Evolutionary conservation across 2,113 vertebrate genomes (phyloP).

Genomic region (Megaleporinus macrocephalus): DNA sequence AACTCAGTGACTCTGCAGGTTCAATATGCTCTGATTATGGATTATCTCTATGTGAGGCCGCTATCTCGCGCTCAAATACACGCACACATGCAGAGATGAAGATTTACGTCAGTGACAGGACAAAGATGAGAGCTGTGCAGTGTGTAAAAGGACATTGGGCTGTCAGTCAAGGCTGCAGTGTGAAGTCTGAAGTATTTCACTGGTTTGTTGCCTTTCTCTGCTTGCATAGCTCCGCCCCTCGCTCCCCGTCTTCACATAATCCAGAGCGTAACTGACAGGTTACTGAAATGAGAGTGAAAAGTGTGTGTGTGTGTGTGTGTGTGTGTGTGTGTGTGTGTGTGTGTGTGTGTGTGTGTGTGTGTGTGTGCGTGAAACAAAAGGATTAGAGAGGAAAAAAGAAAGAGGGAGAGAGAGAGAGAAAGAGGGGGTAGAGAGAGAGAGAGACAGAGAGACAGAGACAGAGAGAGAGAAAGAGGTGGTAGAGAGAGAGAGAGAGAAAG

Average conservation of each 20-base stretch:
- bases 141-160: neutral
- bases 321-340: neutral
- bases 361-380: neutral
- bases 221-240: neutral
- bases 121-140: neutral
- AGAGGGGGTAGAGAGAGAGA: too few relatives aligned
- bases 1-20: neutral
- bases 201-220: neutral
- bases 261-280: neutral
- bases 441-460: too few relatives aligned
- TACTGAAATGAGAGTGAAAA: neutral
- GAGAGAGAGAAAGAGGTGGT: neutral
- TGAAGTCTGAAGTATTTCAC: neutral
- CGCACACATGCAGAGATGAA: neutral
- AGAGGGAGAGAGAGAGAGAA: too few relatives aligned
- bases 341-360: constrained; percentile 1
- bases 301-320: neutral
- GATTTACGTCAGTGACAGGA: neutral
- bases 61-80: neutral
- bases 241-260: neutral
- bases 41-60: neutral
- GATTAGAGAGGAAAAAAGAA: neutral
- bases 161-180: neutral
- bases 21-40: neutral
- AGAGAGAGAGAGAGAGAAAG: too few relatives aligned